phyloP scores from a whole-genome alignment of 2,113 vertebrate genomes.

The Numida meleagris region DNA sequence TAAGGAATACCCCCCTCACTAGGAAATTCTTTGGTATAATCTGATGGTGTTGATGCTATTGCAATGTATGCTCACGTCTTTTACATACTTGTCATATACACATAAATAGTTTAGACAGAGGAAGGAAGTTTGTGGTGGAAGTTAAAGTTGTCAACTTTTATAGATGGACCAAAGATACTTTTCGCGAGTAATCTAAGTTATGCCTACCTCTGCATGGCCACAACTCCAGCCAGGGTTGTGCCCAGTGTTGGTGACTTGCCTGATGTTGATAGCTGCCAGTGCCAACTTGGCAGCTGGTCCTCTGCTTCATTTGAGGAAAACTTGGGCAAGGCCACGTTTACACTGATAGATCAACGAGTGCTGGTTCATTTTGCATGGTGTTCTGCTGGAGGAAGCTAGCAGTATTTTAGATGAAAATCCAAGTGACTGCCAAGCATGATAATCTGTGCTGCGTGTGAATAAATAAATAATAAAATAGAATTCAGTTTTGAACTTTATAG shows the following conservation, averaged over 20 bases:
- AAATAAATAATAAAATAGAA: neutral
- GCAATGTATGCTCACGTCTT: neutral
- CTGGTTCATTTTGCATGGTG: neutral
- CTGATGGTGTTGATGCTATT: neutral
- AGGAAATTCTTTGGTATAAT: neutral
- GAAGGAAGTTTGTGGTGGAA: neutral
- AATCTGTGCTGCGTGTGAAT: neutral
- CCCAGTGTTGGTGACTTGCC: neutral
- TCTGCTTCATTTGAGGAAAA: neutral
- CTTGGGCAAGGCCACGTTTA: neutral
- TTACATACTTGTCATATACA: neutral
- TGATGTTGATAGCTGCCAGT: neutral
- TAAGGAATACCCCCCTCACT: neutral
- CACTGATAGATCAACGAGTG: neutral
- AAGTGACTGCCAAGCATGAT: neutral
- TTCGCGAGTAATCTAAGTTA: neutral
- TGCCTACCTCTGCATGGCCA: neutral
- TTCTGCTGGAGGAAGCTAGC: neutral
- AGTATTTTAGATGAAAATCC: neutral
- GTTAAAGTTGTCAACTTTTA: neutral
- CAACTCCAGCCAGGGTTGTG: neutral
- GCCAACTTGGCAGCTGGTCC: neutral
- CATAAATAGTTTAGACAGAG: neutral
- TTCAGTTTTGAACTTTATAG: neutral
- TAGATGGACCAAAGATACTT: neutral